These are phyloP conservation scores for Hiodon alosoides DNA, from an alignment of 2,113 vertebrate species.

Conservation along the genomic window DNA sequence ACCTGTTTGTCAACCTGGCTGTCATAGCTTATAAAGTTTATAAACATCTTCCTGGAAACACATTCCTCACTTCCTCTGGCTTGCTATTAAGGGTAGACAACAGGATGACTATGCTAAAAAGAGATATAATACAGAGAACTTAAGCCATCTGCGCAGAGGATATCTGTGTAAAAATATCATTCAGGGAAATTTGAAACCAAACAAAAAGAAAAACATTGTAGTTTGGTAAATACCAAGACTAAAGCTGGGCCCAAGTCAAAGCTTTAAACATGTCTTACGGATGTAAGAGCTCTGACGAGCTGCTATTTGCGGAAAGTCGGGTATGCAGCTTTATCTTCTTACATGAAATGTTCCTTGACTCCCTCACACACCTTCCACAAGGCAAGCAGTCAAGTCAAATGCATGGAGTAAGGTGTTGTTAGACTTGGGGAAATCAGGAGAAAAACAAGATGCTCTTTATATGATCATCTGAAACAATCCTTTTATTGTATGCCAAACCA, in stretches of 20 bases:
- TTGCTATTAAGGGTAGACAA: slow-evolving; percentile 9
- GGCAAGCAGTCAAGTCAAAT: not conserved
- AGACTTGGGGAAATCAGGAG: not conserved
- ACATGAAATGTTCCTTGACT: not conserved
- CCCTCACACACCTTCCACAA: not conserved
- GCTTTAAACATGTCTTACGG: too few species aligned
- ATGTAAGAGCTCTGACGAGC: not conserved
- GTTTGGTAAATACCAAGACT: too few species aligned
- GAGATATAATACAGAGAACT: not conserved
- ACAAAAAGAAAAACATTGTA: too few species aligned
- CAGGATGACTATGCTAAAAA: not conserved
- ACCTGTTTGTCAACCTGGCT: slow-evolving; percentile 35
- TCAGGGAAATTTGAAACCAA: too few species aligned
- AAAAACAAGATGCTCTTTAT: not conserved
- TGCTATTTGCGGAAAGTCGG: slow-evolving; percentile 14
- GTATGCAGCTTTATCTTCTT: slow-evolving; percentile 13
- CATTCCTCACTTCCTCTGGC: slow-evolving; percentile 25
- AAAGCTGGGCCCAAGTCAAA: too few species aligned
- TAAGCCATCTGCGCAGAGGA: not conserved
- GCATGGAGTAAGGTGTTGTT: slow-evolving; percentile 6
- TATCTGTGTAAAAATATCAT: too few species aligned
- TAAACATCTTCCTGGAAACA: slow-evolving; percentile 35
- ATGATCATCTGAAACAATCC: not conserved
- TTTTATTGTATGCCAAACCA: not conserved
- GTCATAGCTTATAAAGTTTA: slow-evolving; percentile 40